Evolutionary conservation across 1,140 invertebrate genomes (phyloP), one percentile per base, ranked within the genome.

Genomic region (Lysiphlebus fabarum): DNA sequence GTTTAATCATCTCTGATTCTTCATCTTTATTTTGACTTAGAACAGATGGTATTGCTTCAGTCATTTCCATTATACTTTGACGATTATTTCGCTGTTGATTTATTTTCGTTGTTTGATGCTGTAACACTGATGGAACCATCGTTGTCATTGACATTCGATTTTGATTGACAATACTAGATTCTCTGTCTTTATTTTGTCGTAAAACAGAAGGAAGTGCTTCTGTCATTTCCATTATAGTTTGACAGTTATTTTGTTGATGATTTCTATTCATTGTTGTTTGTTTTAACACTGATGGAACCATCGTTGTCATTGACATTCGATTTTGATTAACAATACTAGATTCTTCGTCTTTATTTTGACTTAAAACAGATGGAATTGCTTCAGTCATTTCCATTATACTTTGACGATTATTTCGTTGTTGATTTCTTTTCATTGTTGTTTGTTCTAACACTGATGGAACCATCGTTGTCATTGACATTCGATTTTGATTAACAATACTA

Each of bases 151-250:
- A 26, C 17, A 26, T 26, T 26, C 17, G 17, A 1, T 26, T 26
- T 26, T 26, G 2, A 26, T 26, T 1, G 4, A 61, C 58, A 53
- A 62, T 6, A 45, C 8, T 26, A 44, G 58, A 62, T 61, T 53
- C 49, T 33, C 61, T 44, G 41, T 36, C 47, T 8, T 34, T 9
- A 42, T 37, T 36, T 38, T 41, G 26, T 1, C 10, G 7, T 0
- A 34, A 8, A 40, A 57, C 12, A n/a, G 11, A 12, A 6, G 26
- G 34, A 8, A 54, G 53, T 37, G 37, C 12, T 5, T 42, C 34
- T 37, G 63, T 65, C 8, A 63, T 50, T 45, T 65, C 63, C 58
- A 67, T 61, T 7, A 7, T 7, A 8, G 48, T 12, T 56, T 65
- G 45, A 37, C 55, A 34, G 44, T 59, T 60, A 61, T 26, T 34